Base-by-base conservation (phyloP, 2,797 vertebrate genomes). In the Passerculus sandwichensis region DNA sequence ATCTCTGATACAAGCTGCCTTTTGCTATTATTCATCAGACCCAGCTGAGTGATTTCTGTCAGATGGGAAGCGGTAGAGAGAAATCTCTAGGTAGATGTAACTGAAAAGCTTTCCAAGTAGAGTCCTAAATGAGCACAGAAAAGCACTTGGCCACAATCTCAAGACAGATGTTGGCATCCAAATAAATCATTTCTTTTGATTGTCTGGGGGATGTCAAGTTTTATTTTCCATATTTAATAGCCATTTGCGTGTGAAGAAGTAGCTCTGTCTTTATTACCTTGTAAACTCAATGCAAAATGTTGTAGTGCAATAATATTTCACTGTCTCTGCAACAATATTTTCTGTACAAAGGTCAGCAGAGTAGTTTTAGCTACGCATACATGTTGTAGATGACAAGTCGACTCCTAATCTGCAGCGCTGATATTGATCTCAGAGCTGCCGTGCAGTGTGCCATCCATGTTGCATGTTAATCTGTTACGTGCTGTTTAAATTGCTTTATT, bases 141-240 rank as follows among this genome's bases (percentile, higher is more conserved):
- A 93, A 94, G 92, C 72, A 77, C 86, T 96, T 97, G 96, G 97
- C 89, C 79, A 48, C 87, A 66, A 86, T 93, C 71, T 96, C 26
- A 67, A 91, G 91, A 79, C 96, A 96, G 97, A 97, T 98, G 97
- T 97, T 97, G 81, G 66, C 91, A 94, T 95, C 91, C 85, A 94
- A 95, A 98, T 96, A 96, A 97, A 98, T 97, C 2, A 95, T 97
- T 97, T 96, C 94, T 97, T 97, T 95, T 96, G 95, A 96, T 97
- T 94, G 80, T 95, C 94, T n/a, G 73, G 64, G 96, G 91, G 75
- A 96, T 90, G 93, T 93, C 77, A 92, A 94, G 81, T 97, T 97
- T 97, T 97, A 95, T 96, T 93, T 96, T 94, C 85, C 94, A 95
- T 97, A 85, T 95, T 97, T 96, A 97, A 96, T 96, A 96, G 96